Conservation (phyloP, 2,113 vertebrate species). For the Cyprinodon brontotheroides region DNA sequence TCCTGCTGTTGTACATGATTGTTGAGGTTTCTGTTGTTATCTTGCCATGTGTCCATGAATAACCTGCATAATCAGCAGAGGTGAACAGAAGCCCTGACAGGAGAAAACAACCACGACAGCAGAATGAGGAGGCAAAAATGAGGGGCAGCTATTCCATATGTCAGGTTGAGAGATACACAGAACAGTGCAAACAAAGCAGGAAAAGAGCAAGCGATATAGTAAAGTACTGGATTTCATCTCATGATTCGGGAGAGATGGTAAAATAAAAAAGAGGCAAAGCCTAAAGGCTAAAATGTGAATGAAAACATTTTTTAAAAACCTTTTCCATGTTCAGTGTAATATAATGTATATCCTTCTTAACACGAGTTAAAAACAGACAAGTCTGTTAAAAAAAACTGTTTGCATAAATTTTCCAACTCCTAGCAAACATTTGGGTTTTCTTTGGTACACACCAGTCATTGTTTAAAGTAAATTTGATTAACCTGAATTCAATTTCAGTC, state of each 20-base stretch:
- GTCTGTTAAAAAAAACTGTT: too few species aligned
- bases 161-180: background rate
- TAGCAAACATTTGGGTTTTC: background rate
- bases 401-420: background rate
- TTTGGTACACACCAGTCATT: background rate
- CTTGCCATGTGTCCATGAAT: background rate
- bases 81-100: constrained; percentile 30
- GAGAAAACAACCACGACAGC: constrained; percentile 45
- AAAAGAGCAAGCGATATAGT: background rate
- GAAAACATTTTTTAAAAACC: background rate
- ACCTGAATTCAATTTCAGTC: background rate
- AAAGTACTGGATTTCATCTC: background rate
- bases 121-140: constrained; percentile 45
- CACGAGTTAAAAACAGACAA: background rate
- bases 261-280: background rate
- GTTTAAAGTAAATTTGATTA: background rate
- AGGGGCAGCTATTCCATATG: constrained; percentile 17
- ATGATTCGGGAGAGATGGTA: background rate
- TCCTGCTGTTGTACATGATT: background rate
- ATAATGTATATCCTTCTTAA: background rate
- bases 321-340: background rate
- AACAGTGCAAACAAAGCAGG: background rate
- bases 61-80: constrained; percentile 54
- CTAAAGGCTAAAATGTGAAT: background rate
- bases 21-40: background rate